Percentiles rank a stretch among this genome's conserved stretches.
phyloP scores from a whole-genome alignment of 2,113 vertebrate genomes.

The Anser brachyrhynchus region DNA sequence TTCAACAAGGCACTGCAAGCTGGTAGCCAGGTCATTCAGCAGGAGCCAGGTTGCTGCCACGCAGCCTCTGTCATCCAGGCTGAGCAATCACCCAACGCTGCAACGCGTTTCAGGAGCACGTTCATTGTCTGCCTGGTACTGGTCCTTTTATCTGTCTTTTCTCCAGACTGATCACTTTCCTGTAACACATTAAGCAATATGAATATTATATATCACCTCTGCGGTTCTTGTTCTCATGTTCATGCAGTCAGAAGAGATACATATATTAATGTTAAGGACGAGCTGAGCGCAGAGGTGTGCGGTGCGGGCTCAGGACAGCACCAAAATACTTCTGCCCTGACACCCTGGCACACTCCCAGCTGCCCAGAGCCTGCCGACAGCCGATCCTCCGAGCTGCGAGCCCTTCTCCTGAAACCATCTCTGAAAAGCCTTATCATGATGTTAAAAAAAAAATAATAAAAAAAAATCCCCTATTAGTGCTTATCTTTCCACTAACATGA shows the following conservation, averaged over 20 bases:
- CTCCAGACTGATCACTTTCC: slow-evolving; percentile 3
- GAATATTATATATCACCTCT: slow-evolving; percentile 44
- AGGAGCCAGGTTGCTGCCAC: slow-evolving; percentile 22
- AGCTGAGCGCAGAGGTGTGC: too few relatives aligned
- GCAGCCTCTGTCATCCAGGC: slow-evolving; percentile 11
- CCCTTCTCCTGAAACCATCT: background rate
- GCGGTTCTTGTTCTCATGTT: slow-evolving; percentile 11
- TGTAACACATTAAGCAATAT: slow-evolving; percentile 40
- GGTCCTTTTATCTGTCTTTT: slow-evolving; percentile 25
- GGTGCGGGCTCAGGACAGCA: background rate
- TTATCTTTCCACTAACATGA: slow-evolving; percentile 24
- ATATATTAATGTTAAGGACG: slow-evolving; percentile 19
- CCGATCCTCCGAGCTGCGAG: background rate
- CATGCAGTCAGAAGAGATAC: background rate
- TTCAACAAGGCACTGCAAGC: slow-evolving; percentile 11
- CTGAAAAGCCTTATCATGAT: slow-evolving; percentile 4
- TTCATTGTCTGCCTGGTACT: background rate
- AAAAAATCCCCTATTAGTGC: slow-evolving; percentile 3
- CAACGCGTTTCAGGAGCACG: background rate
- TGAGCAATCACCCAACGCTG: slow-evolving; percentile 13
- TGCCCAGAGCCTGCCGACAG: background rate
- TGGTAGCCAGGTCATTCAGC: slow-evolving; percentile 15
- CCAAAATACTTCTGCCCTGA: background rate
- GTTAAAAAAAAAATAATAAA: background rate
- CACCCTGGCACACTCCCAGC: background rate